Evolutionary conservation across 2,113 vertebrate genomes (phyloP).

Genomic region (Haplochromis burtoni): DNA sequence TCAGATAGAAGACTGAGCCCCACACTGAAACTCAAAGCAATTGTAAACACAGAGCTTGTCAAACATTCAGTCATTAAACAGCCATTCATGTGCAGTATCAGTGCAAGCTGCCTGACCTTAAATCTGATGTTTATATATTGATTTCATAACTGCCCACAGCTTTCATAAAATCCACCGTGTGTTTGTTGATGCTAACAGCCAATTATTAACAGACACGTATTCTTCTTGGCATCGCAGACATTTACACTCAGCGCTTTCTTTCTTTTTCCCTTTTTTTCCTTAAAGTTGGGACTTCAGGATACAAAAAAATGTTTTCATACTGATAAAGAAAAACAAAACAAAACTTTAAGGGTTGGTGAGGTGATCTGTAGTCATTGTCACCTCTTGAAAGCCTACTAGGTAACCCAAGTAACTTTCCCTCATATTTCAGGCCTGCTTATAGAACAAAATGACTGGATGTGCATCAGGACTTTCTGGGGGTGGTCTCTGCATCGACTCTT

Average conservation of each 20-base stretch:
- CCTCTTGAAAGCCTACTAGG: not conserved
- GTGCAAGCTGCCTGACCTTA: not conserved
- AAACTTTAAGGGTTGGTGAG: not conserved
- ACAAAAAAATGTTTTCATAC: not conserved
- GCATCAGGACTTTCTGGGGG: not conserved
- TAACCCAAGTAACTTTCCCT: not conserved
- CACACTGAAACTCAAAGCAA: not conserved
- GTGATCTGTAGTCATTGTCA: not conserved
- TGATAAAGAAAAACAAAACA: not conserved
- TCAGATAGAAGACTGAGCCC: not conserved
- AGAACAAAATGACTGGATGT: not conserved
- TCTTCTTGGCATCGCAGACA: not conserved
- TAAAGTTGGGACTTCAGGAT: not conserved
- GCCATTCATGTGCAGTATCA: not conserved
- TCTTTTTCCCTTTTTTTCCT: fast-evolving
- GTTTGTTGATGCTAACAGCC: not conserved
- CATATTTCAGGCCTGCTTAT: not conserved
- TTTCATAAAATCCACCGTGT: not conserved
- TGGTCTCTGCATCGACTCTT: not conserved
- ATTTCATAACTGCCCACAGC: not conserved
- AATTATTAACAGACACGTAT: not conserved
- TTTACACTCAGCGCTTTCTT: not conserved
- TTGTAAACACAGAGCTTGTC: not conserved
- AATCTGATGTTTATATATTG: not conserved
- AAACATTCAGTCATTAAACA: not conserved